Evolutionary conservation across 2,797 vertebrate species (phyloP), one percentile per base, ranked within the genome.

Genomic region (Epinephelus coioides): DNA sequence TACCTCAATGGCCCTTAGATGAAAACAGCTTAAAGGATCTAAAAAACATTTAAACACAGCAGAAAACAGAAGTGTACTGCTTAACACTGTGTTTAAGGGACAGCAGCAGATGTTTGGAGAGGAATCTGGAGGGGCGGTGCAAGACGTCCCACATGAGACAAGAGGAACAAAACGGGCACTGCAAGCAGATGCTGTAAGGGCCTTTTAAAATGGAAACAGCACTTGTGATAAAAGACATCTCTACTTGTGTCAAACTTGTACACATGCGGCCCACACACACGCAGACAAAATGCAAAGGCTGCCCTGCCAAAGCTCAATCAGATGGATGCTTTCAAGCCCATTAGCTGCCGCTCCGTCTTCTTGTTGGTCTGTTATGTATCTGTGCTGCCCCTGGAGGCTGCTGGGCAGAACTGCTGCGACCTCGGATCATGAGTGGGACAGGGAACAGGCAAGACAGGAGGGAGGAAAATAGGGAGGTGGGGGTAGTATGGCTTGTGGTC

Each of bases 401-500:
- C 17, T 0, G 47, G 49, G 15, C 7, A 34, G 67, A 76, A 81
- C 47, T 86, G 82, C 84, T 76, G 69, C 44, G 4, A 30, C 17
- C 55, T 21, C 4, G 19, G 51, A 27, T 69, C 40, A 66, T 21
- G 43, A 66, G 70, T 46, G 64, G 53, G 79, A 56, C 30, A n/a
- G 69, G 74, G 27, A 27, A 25, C 40, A 30, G 61, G 66, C 46
- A n/a, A 34, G 23, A 40, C 66, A 19, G 40, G 56, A 38, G 47
- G 3, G 25, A 2, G 25, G 27, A 17, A 14, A 12, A 9, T 34
- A 25, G 23, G 38, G 19, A 18, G 69, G 61, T 10, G 46, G 64
- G 62, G 63, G 69, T 4, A 30, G 69, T 2, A 2, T 76, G 93
- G 89, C 88, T 95, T 94, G 91, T 85, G 93, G 90, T 94, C 95